Base-by-base conservation (phyloP, 1,140 invertebrate genomes). In the Hycleus cichorii region DNA sequence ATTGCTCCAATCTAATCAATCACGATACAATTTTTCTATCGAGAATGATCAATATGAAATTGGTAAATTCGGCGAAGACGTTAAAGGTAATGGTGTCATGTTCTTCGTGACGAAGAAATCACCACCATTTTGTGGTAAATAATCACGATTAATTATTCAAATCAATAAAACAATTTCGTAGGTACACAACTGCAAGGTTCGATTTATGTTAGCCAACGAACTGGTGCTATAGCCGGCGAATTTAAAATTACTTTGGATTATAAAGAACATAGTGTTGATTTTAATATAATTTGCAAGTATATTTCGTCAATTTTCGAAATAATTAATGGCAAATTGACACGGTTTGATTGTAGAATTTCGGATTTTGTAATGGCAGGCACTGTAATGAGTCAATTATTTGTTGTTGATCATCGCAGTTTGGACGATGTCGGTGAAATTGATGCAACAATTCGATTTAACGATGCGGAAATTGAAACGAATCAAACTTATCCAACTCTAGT, bases 101-200 rank as follows among this genome's bases (percentile, higher is more conserved):
- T 76, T 72, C 61, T 70, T 76, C 24, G 66, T 68, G 7, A 75
- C 74, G 1, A 64, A 66, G 59, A 64, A 58, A 39, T 49, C 60
- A 24, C 58, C 58, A 32, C 69, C 69, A 5, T 75, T 58, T 66
- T 76, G 75, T 60, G 75, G 75, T 72, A 68, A 64, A 62, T 50
- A 24, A 10, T 5, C 3, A 32, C 32, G 1, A 12, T 12, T 12
- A 18, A 18, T 18, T 18, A 18, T 18, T 18, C 18, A 18, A 18
- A 18, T 18, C 18, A 18, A 18, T 18, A 47, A 8, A 57, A 40
- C 0, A 26, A 9, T 49, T 42, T 65, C 59, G 18, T 51, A 71
- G 71, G 71, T 2, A 65, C 67, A 8, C 73, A 74, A 60, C 51
- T 75, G n/a, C 70, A 72, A 60, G 69, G 67, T 1, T 62, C 62